Evolutionary conservation across 2,113 vertebrate species (phyloP), one percentile per base, ranked within the genome.

Genomic region (Pontoporia blainvillei): DNA sequence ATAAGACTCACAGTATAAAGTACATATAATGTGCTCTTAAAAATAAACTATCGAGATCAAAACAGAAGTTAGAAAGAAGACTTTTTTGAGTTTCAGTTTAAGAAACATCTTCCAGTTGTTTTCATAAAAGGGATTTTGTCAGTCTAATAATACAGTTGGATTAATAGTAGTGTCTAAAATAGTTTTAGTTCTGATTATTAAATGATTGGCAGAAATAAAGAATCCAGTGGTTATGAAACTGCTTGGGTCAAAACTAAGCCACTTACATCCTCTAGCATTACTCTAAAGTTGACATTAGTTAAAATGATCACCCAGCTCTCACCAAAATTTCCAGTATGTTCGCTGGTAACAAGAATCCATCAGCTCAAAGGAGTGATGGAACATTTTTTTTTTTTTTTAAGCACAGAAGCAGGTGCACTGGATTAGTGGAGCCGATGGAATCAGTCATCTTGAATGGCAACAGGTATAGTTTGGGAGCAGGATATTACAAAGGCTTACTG

Each of bases 41-140:
- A 97, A 97, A 91, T 93, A 96, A 97, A 96, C 15, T 75, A 89
- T 71, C 25, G 86, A 90, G 44, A 89, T 52, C 7, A 67, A 96
- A 96, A 95, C 59, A 93, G 66, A 93, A 96, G 21, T 86, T 86
- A 91, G 71, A 75, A 95, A 57, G 15, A n/a, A n/a, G n/a, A n/a
- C 5, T 14, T 79, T 95, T 76, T 61, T 54, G 57, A 96, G 44
- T 85, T 96, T 95, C 88, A 89, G 27, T 81, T 96, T 82, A 67
- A 61, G 54, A 95, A 93, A 91, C 13, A 93, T 66, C 95, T 97
- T 39, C 59, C 13, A 82, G 36, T 82, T 64, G 27, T 96, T 95
- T 97, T 91, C 17, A 89, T 82, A 86, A 93, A 93, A 94, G 5
- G 29, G 82, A 92, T 83, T 75, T 83, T 75, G 14, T 69, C 71